Conservation (phyloP, 2,888 invertebrate genomes). For the Anaspis maculata region DNA sequence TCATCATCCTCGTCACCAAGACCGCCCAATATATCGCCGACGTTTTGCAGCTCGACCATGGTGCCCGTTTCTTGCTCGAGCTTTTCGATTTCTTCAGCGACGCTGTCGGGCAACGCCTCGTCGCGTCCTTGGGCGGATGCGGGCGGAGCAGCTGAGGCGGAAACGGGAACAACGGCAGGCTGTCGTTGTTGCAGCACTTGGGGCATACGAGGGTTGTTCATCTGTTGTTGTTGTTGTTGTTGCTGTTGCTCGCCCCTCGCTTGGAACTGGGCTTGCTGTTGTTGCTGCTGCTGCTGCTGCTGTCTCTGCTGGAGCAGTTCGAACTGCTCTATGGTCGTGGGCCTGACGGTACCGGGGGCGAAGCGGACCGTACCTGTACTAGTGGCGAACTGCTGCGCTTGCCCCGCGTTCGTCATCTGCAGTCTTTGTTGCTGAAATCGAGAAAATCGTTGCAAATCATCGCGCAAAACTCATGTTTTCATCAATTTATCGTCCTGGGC, state of each 20-base stretch:
- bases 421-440: constrained; percentile 22
- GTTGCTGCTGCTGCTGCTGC: too few species aligned
- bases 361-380: constrained; percentile 20
- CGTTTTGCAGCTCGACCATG: constrained; percentile 54
- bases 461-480: too few species aligned
- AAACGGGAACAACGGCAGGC: too few species aligned
- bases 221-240: constrained; percentile 1
- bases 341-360: constrained; percentile 21
- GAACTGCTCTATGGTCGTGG: constrained; percentile 33
- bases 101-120: constrained; percentile 56
- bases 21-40: constrained; percentile 73
- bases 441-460: too few species aligned
- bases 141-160: constrained; percentile 23
- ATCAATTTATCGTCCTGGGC: too few species aligned
- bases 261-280: constrained; percentile 20
- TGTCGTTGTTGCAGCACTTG: too few species aligned
- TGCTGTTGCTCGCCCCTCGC: constrained; percentile 20
- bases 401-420: constrained; percentile 10
- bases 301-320: constrained; percentile 32
- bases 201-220: neutral
- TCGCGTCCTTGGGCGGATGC: constrained; percentile 9
- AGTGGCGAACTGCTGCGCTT: constrained; percentile 21
- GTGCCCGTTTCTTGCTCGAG: constrained; percentile 58
- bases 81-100: constrained; percentile 60
- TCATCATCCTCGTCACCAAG: constrained; percentile 82